phyloP scores from a whole-genome alignment of 92 coral and sea anemone genomes.

The Meandrina meandrites region DNA sequence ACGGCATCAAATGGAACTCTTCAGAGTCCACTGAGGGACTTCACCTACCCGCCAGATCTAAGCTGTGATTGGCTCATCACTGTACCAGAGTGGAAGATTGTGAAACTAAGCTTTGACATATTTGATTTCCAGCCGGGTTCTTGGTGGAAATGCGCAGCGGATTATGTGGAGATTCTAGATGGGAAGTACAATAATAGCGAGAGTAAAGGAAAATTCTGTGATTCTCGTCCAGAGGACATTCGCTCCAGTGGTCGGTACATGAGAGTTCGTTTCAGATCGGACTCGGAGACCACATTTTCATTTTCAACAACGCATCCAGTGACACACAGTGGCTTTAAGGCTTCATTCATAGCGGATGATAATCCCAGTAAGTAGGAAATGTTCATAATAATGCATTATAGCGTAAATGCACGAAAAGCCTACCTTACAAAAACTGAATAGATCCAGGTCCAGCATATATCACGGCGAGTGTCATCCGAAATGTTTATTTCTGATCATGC shows the following conservation, averaged over 20 bases:
- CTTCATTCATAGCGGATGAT: background rate
- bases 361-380: background rate
- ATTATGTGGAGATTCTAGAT: conserved; percentile 53
- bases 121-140: conserved; percentile 20
- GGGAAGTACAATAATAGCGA: conserved; percentile 18
- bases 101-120: conserved; percentile 19
- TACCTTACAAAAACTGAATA: too few species aligned
- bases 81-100: conserved; percentile 19
- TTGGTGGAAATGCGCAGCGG: background rate
- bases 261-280: conserved; percentile 51
- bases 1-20: background rate
- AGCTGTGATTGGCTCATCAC: conserved; percentile 40
- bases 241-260: conserved; percentile 42
- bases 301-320: too few species aligned
- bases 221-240: conserved; percentile 28
- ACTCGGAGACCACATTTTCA: background rate
- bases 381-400: too few species aligned
- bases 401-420: too few species aligned
- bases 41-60: background rate
- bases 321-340: background rate
- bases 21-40: conserved; percentile 12
- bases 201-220: conserved; percentile 46
- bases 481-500: too few species aligned
- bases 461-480: too few species aligned
- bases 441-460: too few species aligned